A percentile compares a stretch with the other conserved stretches of the same genome.
Evolutionary conservation across 2,113 vertebrate species (phyloP).

Genomic region (Cyprinodon variegatus): DNA sequence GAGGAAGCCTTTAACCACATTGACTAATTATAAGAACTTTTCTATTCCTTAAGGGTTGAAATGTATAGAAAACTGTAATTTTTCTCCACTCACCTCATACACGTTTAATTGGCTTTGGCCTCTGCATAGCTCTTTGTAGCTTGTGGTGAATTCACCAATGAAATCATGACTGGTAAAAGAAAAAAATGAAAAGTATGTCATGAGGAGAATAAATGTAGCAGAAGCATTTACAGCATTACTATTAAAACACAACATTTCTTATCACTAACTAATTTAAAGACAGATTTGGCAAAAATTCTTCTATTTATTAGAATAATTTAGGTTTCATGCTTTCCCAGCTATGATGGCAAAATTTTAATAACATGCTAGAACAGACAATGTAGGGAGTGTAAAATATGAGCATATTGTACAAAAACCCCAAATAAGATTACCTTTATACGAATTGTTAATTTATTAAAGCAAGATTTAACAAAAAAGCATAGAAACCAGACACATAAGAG

Average conservation of each 20-base stretch:
- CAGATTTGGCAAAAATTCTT: too few relatives aligned
- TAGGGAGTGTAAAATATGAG: not conserved
- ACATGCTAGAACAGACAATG: not conserved
- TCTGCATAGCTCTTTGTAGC: constrained; percentile 90
- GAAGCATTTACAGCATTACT: not conserved
- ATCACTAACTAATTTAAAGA: not conserved
- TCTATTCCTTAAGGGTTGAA: not conserved
- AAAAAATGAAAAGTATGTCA: constrained; percentile 17
- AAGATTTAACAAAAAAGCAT: not conserved
- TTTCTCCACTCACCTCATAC: constrained; percentile 85
- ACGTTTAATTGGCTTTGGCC: constrained; percentile 89
- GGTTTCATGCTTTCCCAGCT: not conserved
- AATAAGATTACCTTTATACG: too few relatives aligned
- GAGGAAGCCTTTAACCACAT: not conserved
- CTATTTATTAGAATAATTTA: not conserved
- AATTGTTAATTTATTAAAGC: not conserved
- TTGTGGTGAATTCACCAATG: constrained; percentile 95
- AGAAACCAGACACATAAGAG: not conserved
- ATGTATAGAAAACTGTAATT: not conserved
- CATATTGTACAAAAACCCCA: not conserved
- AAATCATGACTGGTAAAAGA: constrained; percentile 88
- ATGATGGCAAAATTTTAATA: not conserved
- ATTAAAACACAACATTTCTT: not conserved
- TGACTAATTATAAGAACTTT: not conserved
- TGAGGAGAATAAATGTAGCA: not conserved